Evolutionary conservation across 2,888 invertebrate species (phyloP).

Genomic region (Brachyopa scutellaris): DNA sequence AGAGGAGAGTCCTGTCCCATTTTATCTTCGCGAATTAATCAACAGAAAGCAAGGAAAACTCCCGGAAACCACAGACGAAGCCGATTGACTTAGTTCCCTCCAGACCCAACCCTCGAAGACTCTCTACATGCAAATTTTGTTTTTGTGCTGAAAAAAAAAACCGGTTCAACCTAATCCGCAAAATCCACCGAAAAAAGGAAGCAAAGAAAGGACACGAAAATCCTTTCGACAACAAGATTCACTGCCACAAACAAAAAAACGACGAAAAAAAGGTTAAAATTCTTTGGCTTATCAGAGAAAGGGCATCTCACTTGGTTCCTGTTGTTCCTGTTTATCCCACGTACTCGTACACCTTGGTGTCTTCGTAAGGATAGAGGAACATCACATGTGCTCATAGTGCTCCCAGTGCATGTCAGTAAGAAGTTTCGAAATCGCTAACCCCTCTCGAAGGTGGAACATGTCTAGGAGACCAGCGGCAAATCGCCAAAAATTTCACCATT

Average conservation of each 20-base stretch:
- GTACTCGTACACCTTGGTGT: no score
- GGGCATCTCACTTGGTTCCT: slow-evolving; percentile 70
- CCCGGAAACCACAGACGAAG: slow-evolving; percentile 44
- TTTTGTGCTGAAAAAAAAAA: slow-evolving; percentile 46
- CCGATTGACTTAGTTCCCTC: slow-evolving; percentile 45
- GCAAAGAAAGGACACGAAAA: slow-evolving; percentile 58
- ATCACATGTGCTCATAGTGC: slow-evolving; percentile 49
- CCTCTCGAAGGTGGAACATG: slow-evolving; percentile 1
- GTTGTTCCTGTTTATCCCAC: slow-evolving; percentile 45
- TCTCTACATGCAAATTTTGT: slow-evolving; percentile 64
- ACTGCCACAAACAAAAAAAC: slow-evolving; percentile 16
- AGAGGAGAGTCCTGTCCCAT: slow-evolving; percentile 40
- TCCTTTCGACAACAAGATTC: slow-evolving; percentile 52
- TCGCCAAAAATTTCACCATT: slow-evolving; percentile 53
- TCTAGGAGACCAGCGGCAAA: slow-evolving; percentile 47
- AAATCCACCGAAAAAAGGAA: slow-evolving; percentile 62
- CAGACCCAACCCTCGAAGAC: not conserved
- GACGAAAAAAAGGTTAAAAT: slow-evolving; percentile 54
- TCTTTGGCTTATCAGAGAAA: slow-evolving; percentile 70
- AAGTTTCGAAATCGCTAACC: slow-evolving; percentile 41
- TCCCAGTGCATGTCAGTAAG: slow-evolving; percentile 57
- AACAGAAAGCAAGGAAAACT: slow-evolving; percentile 8
- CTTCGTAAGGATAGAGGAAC: not conserved
- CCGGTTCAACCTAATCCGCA: slow-evolving; percentile 57
- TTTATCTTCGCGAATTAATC: slow-evolving; percentile 69